A percentile compares a stretch with the other conserved stretches of the same genome.
These are phyloP conservation scores for Elgaria multicarinata DNA, from an alignment of 2,113 vertebrate genomes.

Conservation along the genomic window DNA sequence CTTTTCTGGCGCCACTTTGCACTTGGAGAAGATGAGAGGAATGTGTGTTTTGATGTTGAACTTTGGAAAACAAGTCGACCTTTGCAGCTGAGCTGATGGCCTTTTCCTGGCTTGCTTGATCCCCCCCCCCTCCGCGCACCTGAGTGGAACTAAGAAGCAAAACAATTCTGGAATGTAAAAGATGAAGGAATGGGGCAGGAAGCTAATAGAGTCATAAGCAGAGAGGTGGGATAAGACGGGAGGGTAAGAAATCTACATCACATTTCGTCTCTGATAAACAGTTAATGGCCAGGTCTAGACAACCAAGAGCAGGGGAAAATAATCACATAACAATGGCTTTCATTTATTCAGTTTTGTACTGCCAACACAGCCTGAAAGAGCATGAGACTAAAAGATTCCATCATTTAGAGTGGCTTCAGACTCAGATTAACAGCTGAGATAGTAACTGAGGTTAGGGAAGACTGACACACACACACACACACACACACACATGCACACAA, in stretches of 20 bases:
- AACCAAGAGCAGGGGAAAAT: neutral
- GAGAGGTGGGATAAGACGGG: neutral
- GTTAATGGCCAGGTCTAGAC: neutral
- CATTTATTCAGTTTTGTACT: neutral
- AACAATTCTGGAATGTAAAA: slow-evolving; percentile 43
- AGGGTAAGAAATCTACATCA: neutral
- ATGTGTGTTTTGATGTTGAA: neutral
- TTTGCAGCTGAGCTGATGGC: slow-evolving; percentile 41
- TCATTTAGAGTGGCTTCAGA: neutral
- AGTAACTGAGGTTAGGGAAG: neutral
- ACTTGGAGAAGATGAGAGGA: neutral
- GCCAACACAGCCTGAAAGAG: neutral
- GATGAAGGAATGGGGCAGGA: slow-evolving; percentile 40
- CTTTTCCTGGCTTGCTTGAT: slow-evolving; percentile 11
- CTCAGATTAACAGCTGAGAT: neutral
- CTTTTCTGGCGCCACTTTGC: neutral
- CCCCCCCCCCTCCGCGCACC: slow-evolving; percentile 35
- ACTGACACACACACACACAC: neutral
- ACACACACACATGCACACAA: too few species aligned
- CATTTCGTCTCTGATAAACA: neutral
- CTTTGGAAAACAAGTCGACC: slow-evolving; percentile 13
- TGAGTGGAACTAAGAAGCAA: slow-evolving; percentile 63
- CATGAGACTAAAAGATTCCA: neutral
- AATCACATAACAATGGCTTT: neutral
- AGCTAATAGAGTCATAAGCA: slow-evolving; percentile 3